phyloP scores from a whole-genome alignment of 2,888 invertebrate species.

The Sminthurinus aureus region DNA sequence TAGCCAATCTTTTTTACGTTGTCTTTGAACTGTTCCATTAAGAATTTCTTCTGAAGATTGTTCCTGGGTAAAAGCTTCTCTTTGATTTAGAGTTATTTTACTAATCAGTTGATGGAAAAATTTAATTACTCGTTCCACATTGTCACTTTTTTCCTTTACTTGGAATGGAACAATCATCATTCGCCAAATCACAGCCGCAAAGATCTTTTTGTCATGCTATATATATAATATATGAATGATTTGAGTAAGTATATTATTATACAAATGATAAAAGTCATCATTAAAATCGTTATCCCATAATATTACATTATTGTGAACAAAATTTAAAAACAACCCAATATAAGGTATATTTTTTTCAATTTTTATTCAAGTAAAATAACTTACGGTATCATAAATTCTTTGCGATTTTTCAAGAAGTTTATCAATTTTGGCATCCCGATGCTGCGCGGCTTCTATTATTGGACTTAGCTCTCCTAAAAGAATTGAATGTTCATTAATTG shows the following conservation, averaged over 20 bases:
- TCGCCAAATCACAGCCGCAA: conserved; percentile 38
- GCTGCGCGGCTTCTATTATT: conserved; percentile 32
- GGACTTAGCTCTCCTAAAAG: conserved; percentile 10
- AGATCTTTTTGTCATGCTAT: conserved; percentile 39
- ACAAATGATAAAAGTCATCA: no score
- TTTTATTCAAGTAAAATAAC: not conserved
- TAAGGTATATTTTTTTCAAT: not conserved
- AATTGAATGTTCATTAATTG: conserved; percentile 1
- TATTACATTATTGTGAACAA: not conserved
- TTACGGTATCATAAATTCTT: conserved; percentile 14
- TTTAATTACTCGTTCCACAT: conserved; percentile 13
- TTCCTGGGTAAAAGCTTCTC: not conserved
- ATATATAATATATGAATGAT: no score
- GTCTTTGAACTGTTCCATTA: not conserved
- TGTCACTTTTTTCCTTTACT: conserved; percentile 33
- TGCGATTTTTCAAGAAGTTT: conserved; percentile 4
- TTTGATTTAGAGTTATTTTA: not conserved
- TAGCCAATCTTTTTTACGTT: not conserved
- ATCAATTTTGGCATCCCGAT: not conserved
- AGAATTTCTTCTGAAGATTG: not conserved
- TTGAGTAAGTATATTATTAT: no score
- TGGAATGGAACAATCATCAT: conserved; percentile 41
- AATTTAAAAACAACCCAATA: no score
- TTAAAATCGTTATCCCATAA: no score
- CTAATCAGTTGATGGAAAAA: conserved; percentile 33